Evolutionary conservation across 2,888 invertebrate genomes (phyloP), one percentile per base, ranked within the genome.

Genomic region (Pachycephus smyrnensis): DNA sequence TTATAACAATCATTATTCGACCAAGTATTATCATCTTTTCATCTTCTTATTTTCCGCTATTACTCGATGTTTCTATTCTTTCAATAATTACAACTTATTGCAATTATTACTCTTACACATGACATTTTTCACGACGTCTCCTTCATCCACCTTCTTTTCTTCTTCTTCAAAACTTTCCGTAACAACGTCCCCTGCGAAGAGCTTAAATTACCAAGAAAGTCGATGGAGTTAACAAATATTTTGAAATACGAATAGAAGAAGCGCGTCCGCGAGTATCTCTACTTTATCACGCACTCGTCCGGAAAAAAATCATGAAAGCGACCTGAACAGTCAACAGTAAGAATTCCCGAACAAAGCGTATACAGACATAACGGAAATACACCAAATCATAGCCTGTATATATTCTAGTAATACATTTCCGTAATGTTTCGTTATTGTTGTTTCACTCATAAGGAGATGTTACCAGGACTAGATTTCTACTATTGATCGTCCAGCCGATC

Each of bases 381-480:
- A 87, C 86, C 87, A 87, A 89, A 88, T 87, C 84, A 79, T 86
- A 86, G 84, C 85, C 82, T 88, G 87, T 88, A 87, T 79, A 88
- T 88, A 87, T 84, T 85, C 83, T 86, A 86, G 87, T 88, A 84
- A 76, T 83, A 81, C 79, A 78, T 84, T 87, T 88, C 86, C 87
- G 85, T 86, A 86, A 85, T 86, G 82, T 78, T 76, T 88, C 90
- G 89, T 91, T 90, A 90, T 87, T 89, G 89, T 90, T 91, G 89
- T 91, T 91, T 89, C 88, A 88, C 88, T 89, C 90, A 88, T 87
- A 86, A 87, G 86, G 84, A 82, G 84, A 88, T 88, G 90, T 91
- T 90, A 89, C 89, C 89, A 89, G 90, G 90, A 88, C 89, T 89
- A 89, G 89, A 90, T 89, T 90, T 90, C 89, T 89, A 87, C 83